Percentiles rank a stretch among this genome's conserved stretches.
Conservation (phyloP, 2,888 invertebrate genomes). For the Patella depressa region DNA sequence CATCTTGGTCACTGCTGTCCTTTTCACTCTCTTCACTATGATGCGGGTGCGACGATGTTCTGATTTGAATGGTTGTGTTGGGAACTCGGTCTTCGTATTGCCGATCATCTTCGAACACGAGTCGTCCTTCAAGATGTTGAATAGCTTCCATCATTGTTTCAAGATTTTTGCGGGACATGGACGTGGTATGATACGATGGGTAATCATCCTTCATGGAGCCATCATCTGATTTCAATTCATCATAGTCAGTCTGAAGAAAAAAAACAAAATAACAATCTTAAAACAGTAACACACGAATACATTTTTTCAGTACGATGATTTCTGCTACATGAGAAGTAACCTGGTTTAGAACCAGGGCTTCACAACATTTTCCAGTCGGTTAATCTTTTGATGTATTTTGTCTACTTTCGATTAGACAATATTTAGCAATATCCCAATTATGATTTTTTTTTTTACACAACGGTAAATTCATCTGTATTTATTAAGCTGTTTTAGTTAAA, state of each 20-base stretch:
- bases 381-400: too few relatives aligned
- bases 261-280: neutral
- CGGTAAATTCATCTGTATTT: too few relatives aligned
- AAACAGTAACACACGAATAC: neutral
- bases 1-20: slow-evolving; percentile 57
- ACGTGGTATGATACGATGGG: slow-evolving; percentile 24
- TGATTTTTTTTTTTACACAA: too few relatives aligned
- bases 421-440: too few relatives aligned
- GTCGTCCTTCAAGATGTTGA: slow-evolving; percentile 94
- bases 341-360: too few relatives aligned
- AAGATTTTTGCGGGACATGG: slow-evolving; percentile 90
- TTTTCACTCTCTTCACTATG: slow-evolving; percentile 57
- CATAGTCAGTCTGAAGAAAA: slow-evolving; percentile 58
- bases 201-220: neutral
- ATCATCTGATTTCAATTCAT: slow-evolving; percentile 25
- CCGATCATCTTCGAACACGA: slow-evolving; percentile 37
- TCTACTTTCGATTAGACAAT: too few relatives aligned
- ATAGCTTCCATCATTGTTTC: slow-evolving; percentile 99
- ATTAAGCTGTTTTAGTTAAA: too few relatives aligned
- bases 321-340: too few relatives aligned
- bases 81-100: slow-evolving; percentile 35
- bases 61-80: slow-evolving; percentile 20
- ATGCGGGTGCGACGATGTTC: slow-evolving; percentile 23
- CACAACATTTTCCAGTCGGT: too few relatives aligned
- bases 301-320: too few relatives aligned